A percentile compares a stretch with the other conserved stretches of the same genome.
phyloP scores from a whole-genome alignment of 1,140 invertebrate genomes.

The Drosophila pseudoobscura region DNA sequence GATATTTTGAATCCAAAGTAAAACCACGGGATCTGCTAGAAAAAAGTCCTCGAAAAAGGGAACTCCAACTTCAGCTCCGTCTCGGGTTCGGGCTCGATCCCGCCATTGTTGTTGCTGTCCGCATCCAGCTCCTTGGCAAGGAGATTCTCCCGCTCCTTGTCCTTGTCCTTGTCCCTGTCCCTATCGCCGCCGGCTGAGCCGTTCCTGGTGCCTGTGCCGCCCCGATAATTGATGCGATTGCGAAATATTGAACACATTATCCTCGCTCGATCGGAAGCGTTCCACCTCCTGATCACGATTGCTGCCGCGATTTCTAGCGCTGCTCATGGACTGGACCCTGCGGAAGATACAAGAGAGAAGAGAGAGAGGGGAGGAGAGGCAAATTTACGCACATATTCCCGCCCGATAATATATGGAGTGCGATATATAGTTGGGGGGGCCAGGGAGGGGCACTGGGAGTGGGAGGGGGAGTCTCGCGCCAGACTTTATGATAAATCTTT shows the following conservation, averaged over 20 bases:
- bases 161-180: too few species aligned
- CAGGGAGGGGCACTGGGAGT: background rate
- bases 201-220: constrained; percentile 57
- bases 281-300: constrained; percentile 45
- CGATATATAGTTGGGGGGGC: background rate
- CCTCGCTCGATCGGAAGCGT: constrained; percentile 39
- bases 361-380: background rate
- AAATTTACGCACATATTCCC: constrained; percentile 50
- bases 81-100: constrained; percentile 18
- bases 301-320: constrained; percentile 4
- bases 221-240: constrained; percentile 81
- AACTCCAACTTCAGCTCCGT: background rate
- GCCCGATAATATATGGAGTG: constrained; percentile 9
- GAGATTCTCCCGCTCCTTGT: constrained; percentile 12
- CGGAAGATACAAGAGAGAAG: constrained; percentile 8
- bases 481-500: constrained; percentile 71
- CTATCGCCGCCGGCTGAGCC: constrained; percentile 26
- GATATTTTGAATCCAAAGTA: too few species aligned
- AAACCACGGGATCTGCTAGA: too few species aligned
- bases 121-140: constrained; percentile 67
- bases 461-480: constrained; percentile 12
- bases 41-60: background rate
- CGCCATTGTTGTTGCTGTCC: constrained; percentile 75
- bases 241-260: constrained; percentile 83
- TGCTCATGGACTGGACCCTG: constrained; percentile 49